Evolutionary conservation across 2,113 vertebrate species (phyloP), one percentile per base, ranked within the genome.

Genomic region (Lota lota): DNA sequence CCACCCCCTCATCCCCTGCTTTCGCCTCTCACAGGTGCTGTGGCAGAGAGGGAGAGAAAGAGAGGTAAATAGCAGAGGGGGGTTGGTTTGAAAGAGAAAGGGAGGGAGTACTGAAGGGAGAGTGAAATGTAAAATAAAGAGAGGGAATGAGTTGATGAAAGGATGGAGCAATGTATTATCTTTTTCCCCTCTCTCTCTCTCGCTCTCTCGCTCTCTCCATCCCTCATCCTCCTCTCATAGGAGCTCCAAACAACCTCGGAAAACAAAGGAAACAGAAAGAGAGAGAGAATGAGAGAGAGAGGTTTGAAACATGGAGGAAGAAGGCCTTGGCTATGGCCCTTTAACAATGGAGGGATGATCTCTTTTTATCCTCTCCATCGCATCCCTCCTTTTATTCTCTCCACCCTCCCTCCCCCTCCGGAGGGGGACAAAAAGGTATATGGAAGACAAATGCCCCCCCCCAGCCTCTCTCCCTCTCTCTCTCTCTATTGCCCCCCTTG

Each of bases 21-120:
- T 82, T 87, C 90, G 79, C 84, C 71, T 87, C 85, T 88, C 90
- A 86, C 88, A 88, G 85, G 87, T 88, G 85, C 81, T 76, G 77
- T 64, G 76, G 64, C 78, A 84, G 61, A 70, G 80, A 73, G 5
- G 67, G 70, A 77, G 68, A 21, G 57, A 59, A 19, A 58, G n/a
- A 20, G 57, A 20, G 57, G 20, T 20, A 20, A 19, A 21, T 17
- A 59, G 57, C 24, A 21, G 21, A 16, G 20, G 75, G 67, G 64
- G 67, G 74, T 76, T 70, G 72, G 76, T 63, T 47, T 61, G 71
- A 75, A 69, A 77, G 79, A 76, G 71, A 21, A 47, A 57, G 17
- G 47, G 63, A 61, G 47, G 81, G 75, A 82, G 53, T 1, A 12
- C 36, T 7, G n/a, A 19, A 61, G 59, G 8, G 59, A 11, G 21